These are phyloP conservation scores for Tyria jacobaeae DNA, from an alignment of 2,888 invertebrate species.

Conservation along the genomic window DNA sequence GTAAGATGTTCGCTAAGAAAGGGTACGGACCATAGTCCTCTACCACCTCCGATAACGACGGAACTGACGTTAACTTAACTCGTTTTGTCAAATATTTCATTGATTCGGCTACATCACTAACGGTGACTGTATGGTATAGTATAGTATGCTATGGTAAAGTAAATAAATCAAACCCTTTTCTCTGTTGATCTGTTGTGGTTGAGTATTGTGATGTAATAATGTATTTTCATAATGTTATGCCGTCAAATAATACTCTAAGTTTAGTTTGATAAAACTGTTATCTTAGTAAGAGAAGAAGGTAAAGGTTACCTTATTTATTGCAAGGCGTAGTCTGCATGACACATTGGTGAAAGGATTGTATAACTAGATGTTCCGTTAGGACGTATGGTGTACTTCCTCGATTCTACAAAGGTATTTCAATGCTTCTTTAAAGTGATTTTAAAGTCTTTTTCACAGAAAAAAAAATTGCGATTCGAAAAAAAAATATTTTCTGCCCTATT, in stretches of 20 bases:
- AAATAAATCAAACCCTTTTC: not conserved
- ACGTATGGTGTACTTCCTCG: not conserved
- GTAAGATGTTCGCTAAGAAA: conserved; percentile 19
- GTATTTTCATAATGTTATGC: not conserved
- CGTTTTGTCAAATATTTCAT: conserved; percentile 37
- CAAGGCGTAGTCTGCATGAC: not conserved
- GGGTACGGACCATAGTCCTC: conserved; percentile 25
- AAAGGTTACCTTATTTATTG: not conserved
- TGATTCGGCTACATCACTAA: conserved; percentile 36
- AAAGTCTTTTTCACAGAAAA: too few species aligned
- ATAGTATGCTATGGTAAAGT: not conserved
- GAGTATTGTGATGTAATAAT: not conserved
- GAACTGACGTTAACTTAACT: conserved; percentile 30
- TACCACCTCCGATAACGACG: conserved; percentile 43
- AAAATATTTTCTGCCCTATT: too few species aligned
- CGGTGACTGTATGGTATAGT: not conserved
- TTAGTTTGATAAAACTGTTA: not conserved
- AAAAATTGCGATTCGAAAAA: too few species aligned
- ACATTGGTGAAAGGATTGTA: not conserved
- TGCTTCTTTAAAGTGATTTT: not conserved
- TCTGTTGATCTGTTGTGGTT: not conserved
- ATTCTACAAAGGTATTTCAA: not conserved
- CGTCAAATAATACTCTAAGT: not conserved
- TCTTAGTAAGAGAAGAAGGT: not conserved
- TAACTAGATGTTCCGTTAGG: not conserved